Evolutionary conservation across 2,888 invertebrate species (phyloP), one percentile per base, ranked within the genome.

Genomic region (Torymus aiolomorphi): DNA sequence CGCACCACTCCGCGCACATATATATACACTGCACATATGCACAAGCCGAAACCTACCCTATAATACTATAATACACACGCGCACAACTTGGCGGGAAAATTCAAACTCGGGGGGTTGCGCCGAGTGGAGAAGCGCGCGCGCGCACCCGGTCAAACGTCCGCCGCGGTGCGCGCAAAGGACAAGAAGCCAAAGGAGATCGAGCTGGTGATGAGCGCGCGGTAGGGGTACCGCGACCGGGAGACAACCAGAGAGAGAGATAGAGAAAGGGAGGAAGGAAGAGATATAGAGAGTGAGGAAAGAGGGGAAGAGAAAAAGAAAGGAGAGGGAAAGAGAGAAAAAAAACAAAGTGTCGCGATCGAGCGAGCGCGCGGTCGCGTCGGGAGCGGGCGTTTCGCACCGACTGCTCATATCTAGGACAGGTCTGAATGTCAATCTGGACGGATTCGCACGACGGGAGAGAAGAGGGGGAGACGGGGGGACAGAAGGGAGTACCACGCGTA

Each of bases 371-470:
- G 54, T 18, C 71, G 61, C 81, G 71, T 75, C 75, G 78, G 14
- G 78, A 75, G 18, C 78, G 80, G 79, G 66, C 69, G 82, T 73
- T 83, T 79, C 71, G 76, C 80, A 79, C 63, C 80, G 80, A 82
- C 82, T 82, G 78, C 42, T 69, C 72, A 66, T 80, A 83, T 83
- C 83, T 82, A 83, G 83, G 83, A 81, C 83, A 82, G 81, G 80
- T 84, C 83, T 83, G 85, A 84, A 85, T 85, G 85, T 84, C 84
- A 85, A 84, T 85, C 84, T 83, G 83, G 82, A 74, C 82, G 83
- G 42, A 83, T 83, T 83, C 78, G 81, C 80, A 51, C 16, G 62
- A 49, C 24, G 51, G n/a, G 2, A 49, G 71, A 49, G 52, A 61
- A 14, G 61, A n/a, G 18, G 51, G 14, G 67, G 54, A 18, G 59